phyloP scores from a whole-genome alignment of 2,888 invertebrate genomes.

The Lepetodrilus schrolli region DNA sequence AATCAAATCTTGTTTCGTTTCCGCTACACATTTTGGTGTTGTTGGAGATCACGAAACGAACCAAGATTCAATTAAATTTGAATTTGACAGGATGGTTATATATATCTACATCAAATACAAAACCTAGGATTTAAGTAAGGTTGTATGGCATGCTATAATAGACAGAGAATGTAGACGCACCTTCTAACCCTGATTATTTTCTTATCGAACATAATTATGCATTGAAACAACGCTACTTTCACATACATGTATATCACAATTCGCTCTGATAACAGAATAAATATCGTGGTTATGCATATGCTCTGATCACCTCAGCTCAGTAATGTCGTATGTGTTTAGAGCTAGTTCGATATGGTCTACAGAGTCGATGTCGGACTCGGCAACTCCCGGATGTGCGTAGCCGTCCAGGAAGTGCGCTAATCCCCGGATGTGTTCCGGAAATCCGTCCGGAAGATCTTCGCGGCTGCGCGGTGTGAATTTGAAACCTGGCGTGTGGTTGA shows the following conservation, averaged over 20 bases:
- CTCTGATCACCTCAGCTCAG: background rate
- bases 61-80: too few relatives aligned
- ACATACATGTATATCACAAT: constrained; percentile 8
- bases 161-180: too few relatives aligned
- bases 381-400: constrained; percentile 56
- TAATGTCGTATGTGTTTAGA: constrained; percentile 43
- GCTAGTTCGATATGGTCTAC: constrained; percentile 59
- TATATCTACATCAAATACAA: too few relatives aligned
- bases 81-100: too few relatives aligned
- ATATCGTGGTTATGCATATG: background rate
- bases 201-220: too few relatives aligned
- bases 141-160: too few relatives aligned
- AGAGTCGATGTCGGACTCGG: constrained; percentile 33
- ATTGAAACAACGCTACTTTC: too few relatives aligned
- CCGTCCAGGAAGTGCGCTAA: constrained; percentile 61
- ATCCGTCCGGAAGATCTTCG: constrained; percentile 61
- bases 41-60: too few relatives aligned
- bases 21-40: too few relatives aligned
- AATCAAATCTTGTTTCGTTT: too few relatives aligned
- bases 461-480: constrained; percentile 54
- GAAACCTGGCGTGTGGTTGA: constrained; percentile 56
- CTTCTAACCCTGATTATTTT: too few relatives aligned
- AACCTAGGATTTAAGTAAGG: too few relatives aligned
- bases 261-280: background rate
- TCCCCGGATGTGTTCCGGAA: constrained; percentile 56